A percentile compares a stretch with the other conserved stretches of the same genome.
Conservation (phyloP, 2,888 invertebrate genomes). For the Monochamus alternatus region DNA sequence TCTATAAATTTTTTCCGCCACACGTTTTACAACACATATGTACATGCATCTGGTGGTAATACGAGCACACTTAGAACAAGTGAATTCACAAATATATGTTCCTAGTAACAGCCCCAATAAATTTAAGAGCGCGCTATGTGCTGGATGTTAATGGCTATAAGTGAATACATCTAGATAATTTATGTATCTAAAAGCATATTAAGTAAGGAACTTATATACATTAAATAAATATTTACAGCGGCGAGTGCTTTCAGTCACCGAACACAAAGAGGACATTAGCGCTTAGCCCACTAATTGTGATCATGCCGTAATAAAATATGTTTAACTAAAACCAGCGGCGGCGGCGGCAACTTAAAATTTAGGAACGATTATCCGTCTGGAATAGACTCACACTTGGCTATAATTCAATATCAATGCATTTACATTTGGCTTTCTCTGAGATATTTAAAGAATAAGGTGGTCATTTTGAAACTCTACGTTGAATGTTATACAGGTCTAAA, state of each 20-base stretch:
- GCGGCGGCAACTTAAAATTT: background rate
- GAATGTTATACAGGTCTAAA: too few relatives aligned
- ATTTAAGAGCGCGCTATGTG: conserved; percentile 35
- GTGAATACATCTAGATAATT: conserved; percentile 40
- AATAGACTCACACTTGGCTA: background rate
- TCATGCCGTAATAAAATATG: conserved; percentile 28
- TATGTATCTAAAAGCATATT: conserved; percentile 41
- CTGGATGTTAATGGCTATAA: conserved; percentile 41
- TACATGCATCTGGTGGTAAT: conserved; percentile 15
- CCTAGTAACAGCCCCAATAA: conserved; percentile 36
- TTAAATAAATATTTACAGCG: conserved; percentile 41
- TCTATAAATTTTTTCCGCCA: too few relatives aligned
- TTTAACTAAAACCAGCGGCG: conserved; percentile 15
- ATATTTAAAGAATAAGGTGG: too few relatives aligned
- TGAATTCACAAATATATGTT: conserved; percentile 37
- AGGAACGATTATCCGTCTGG: background rate
- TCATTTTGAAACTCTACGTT: too few relatives aligned
- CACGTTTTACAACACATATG: background rate
- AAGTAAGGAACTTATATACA: conserved; percentile 39
- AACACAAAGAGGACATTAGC: conserved; percentile 39
- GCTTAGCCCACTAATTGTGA: conserved; percentile 34
- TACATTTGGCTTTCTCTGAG: too few relatives aligned
- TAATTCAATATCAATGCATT: too few relatives aligned
- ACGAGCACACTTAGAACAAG: conserved; percentile 30
- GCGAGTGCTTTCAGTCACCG: conserved; percentile 36